These are phyloP conservation scores for Tyria jacobaeae DNA, from an alignment of 2,888 invertebrate species.

Conservation along the genomic window DNA sequence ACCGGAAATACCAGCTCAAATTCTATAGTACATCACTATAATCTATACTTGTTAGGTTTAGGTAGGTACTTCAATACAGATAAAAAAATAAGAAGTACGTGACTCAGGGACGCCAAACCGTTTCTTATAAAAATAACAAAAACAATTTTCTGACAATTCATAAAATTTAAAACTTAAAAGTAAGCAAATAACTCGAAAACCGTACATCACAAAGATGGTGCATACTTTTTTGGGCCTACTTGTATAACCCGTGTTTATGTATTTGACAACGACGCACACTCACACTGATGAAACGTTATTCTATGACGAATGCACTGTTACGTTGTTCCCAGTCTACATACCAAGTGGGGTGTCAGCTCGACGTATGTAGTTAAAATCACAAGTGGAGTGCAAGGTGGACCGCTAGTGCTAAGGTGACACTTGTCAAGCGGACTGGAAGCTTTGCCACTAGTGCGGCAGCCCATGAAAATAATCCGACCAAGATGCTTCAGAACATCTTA, in stretches of 20 bases:
- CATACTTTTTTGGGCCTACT: neutral
- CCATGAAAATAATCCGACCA: too few relatives aligned
- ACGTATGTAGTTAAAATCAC: constrained; percentile 75
- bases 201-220: neutral
- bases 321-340: constrained; percentile 34
- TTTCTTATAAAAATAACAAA: too few relatives aligned
- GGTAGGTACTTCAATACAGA: too few relatives aligned
- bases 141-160: too few relatives aligned
- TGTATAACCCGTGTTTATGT: neutral
- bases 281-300: constrained; percentile 30
- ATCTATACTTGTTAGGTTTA: neutral
- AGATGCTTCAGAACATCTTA: too few relatives aligned
- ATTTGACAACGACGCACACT: constrained; percentile 16
- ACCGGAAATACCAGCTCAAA: neutral
- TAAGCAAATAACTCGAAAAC: too few relatives aligned
- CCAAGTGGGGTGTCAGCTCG: constrained; percentile 50
- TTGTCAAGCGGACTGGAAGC: constrained; percentile 73
- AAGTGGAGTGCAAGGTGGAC: constrained; percentile 79
- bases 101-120: too few relatives aligned
- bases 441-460: too few relatives aligned
- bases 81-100: too few relatives aligned
- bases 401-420: constrained; percentile 77
- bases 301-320: constrained; percentile 28
- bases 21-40: neutral
- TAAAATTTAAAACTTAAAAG: too few relatives aligned